Evolutionary conservation across 2,113 vertebrate genomes (phyloP), one percentile per base, ranked within the genome.

Genomic region (Chiloscyllium plagiosum): DNA sequence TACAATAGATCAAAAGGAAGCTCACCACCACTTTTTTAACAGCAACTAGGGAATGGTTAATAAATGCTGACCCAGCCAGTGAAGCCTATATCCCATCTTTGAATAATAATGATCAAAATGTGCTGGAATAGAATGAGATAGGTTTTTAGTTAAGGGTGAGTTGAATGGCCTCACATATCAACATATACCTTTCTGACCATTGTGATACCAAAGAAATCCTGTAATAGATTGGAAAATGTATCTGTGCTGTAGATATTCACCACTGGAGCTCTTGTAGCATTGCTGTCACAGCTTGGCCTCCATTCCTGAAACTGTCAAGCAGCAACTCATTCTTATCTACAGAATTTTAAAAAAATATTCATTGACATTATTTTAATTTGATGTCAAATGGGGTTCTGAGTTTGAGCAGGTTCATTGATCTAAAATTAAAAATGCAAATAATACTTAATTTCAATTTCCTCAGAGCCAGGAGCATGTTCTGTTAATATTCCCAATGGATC

Each of bases 391-490:
- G 89, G 37, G 61, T 93, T 37, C n/a, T n/a, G 1, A 20, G 19
- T 68, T 93, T 93, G 66, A 37, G 33, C 33, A 37, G 66, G 89
- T 68, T 19, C 89, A 37, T 93, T 42, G 42, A 93, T 68, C 65
- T 68, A 93, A 93, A 66, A 92, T 65, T 92, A 61, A 66, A 92
- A 68, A 93, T 93, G 61, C 89, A 66, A 66, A 68, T 93, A 19
- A 37, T 93, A 93, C 66, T 92, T 66, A 65, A 66, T 92, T 92
- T 65, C 56, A 93, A 93, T 93, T 93, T 93, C 33, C 87, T 92
- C 87, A 68, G 89, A 37, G 89, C 29, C 56, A 17, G 29, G 56
- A n/a, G 19, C n/a, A 37, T 17, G 22, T 93, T 17, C 37, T 93
- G 56, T 93, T 93, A 66, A 93, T 66, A 93, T 93, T 66, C 61